A percentile compares a stretch with the other conserved stretches of the same genome.
Evolutionary conservation across 2,888 invertebrate genomes (phyloP).

Genomic region (Rugalucina vietnamica): DNA sequence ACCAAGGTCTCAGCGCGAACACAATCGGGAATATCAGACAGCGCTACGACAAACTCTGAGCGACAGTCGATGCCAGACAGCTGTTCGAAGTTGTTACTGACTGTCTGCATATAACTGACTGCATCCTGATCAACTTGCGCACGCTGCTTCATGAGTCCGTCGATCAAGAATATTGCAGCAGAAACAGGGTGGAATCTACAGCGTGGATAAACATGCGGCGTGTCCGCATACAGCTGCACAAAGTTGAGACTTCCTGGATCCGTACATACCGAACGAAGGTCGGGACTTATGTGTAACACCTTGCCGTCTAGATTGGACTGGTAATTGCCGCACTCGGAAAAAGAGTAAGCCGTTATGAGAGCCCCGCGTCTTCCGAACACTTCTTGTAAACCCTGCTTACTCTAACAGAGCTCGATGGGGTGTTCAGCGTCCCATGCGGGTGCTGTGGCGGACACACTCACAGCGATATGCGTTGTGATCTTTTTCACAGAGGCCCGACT

Average conservation of each 20-base stretch:
- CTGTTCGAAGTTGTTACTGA: slow-evolving; percentile 26
- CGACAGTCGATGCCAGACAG: slow-evolving; percentile 13
- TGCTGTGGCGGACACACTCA: slow-evolving; percentile 2
- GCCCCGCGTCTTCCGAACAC: not conserved
- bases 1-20: not conserved
- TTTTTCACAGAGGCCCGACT: not conserved
- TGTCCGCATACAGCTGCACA: slow-evolving; percentile 34
- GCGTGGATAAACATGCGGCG: slow-evolving; percentile 28
- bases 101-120: slow-evolving; percentile 9
- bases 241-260: slow-evolving; percentile 19
- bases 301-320: slow-evolving; percentile 17
- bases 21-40: not conserved
- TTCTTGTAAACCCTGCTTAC: slow-evolving; percentile 21
- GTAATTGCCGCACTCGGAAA: slow-evolving; percentile 30
- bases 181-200: slow-evolving; percentile 33
- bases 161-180: slow-evolving; percentile 16
- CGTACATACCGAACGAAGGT: not conserved
- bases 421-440: not conserved
- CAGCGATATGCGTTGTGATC: not conserved
- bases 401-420: slow-evolving; percentile 25
- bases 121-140: slow-evolving; percentile 16
- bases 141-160: slow-evolving; percentile 8
- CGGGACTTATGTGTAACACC: slow-evolving; percentile 10
- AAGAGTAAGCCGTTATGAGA: slow-evolving; percentile 21
- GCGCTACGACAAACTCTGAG: slow-evolving; percentile 21